A percentile compares a stretch with the other conserved stretches of the same genome.
Evolutionary conservation across 2,888 invertebrate genomes (phyloP).

Genomic region (Melinaea menophilus): DNA sequence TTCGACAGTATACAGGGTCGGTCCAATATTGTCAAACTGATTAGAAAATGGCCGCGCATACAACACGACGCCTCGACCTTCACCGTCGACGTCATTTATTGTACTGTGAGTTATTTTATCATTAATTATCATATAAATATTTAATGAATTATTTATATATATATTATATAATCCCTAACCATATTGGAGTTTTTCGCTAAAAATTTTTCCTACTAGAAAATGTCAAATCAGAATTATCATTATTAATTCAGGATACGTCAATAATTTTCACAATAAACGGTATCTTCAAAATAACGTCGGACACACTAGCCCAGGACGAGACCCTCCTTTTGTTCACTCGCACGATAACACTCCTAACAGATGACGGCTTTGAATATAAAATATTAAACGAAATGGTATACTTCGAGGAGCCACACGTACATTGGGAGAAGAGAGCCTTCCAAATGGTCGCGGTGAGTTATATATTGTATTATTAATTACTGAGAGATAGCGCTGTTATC

Average conservation of each 20-base stretch:
- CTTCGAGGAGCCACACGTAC: slow-evolving; percentile 73
- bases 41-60: slow-evolving; percentile 72
- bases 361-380: slow-evolving; percentile 73
- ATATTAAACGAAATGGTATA: slow-evolving; percentile 83
- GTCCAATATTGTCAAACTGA: slow-evolving; percentile 41
- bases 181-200: too few relatives aligned
- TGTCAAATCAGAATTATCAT: neutral
- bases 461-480: neutral
- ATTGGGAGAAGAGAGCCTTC: slow-evolving; percentile 54
- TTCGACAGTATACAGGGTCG: slow-evolving; percentile 43
- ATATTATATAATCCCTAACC: too few relatives aligned
- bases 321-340: slow-evolving; percentile 76
- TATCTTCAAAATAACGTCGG: slow-evolving; percentile 79
- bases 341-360: slow-evolving; percentile 73
- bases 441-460: slow-evolving; percentile 51
- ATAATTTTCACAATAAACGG: slow-evolving; percentile 81
- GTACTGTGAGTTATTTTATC: slow-evolving; percentile 71
- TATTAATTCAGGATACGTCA: slow-evolving; percentile 46
- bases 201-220: too few relatives aligned
- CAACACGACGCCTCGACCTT: slow-evolving; percentile 83
- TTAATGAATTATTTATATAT: too few relatives aligned
- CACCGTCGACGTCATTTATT: slow-evolving; percentile 80
- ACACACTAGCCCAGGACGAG: slow-evolving; percentile 67
- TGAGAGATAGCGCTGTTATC: too few relatives aligned
- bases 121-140: too few relatives aligned